Evolutionary conservation across 2,113 vertebrate genomes (phyloP).

Genomic region (Pelmatolapia mariae): DNA sequence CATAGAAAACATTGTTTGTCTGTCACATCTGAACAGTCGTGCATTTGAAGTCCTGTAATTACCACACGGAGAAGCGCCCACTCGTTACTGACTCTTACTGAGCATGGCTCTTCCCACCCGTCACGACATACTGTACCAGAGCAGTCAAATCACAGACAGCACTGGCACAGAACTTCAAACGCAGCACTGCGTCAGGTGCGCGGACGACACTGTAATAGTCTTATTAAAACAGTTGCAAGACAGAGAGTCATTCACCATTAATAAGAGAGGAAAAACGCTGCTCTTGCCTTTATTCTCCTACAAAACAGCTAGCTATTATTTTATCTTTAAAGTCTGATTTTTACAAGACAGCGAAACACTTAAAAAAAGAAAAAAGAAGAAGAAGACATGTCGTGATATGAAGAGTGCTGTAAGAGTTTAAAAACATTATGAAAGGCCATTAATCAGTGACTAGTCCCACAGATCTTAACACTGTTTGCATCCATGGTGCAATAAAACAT

Average conservation of each 20-base stretch:
- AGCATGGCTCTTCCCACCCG: background rate
- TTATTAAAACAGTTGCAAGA: conserved; percentile 64
- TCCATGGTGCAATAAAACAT: conserved; percentile 49
- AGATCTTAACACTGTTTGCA: conserved; percentile 35
- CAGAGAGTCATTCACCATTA: conserved; percentile 71
- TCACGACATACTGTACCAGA: background rate
- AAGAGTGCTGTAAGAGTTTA: conserved; percentile 60
- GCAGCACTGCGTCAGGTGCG: conserved; percentile 8
- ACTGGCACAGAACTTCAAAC: conserved; percentile 35
- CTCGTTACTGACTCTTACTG: background rate
- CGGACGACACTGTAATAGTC: conserved; percentile 51
- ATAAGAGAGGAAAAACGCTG: conserved; percentile 54
- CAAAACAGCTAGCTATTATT: conserved; percentile 63
- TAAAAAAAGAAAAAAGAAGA: conserved; percentile 6
- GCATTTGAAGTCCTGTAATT: conserved; percentile 43
- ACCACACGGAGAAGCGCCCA: background rate
- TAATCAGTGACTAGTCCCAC: conserved; percentile 57
- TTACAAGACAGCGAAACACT: conserved; percentile 56
- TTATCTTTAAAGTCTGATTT: conserved; percentile 49
- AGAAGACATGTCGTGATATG: conserved; percentile 41
- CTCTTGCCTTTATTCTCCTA: conserved; percentile 55
- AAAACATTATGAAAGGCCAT: conserved; percentile 69
- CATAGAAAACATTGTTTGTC: conserved; percentile 58
- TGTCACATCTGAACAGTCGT: conserved; percentile 38
- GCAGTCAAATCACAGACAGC: background rate